These are phyloP conservation scores for Tyrophagus putrescentiae DNA, from an alignment of 1,140 invertebrate genomes.

Conservation along the genomic window DNA sequence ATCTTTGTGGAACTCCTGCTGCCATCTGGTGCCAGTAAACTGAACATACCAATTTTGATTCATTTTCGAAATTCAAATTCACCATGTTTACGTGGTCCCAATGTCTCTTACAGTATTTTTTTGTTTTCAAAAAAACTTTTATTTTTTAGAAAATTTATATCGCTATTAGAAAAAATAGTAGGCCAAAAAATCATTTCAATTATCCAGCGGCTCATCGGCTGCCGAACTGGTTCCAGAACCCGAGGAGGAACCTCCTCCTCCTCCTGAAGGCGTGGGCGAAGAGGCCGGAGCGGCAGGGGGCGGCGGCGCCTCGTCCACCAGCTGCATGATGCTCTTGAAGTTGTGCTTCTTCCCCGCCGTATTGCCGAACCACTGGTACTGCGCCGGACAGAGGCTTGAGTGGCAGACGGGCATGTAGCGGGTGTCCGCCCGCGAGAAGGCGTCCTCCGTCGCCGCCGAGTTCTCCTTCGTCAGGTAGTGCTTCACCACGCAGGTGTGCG, in stretches of 20 bases:
- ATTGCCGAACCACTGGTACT: conserved; percentile 25
- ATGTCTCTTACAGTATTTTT: no score
- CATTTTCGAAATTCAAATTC: no score
- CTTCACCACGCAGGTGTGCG: conserved; percentile 22
- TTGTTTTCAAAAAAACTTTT: no score
- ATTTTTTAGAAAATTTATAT: no score
- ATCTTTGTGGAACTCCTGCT: no score
- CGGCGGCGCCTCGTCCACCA: conserved; percentile 15
- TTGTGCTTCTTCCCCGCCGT: conserved; percentile 16
- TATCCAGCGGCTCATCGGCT: neutral
- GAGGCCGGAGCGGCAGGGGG: neutral
- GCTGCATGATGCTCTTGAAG: conserved; percentile 23
- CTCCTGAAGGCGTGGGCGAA: neutral
- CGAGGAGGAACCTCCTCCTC: neutral
- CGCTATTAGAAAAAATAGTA: no score
- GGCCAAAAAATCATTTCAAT: no score
- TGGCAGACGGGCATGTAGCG: conserved; percentile 25
- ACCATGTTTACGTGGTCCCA: no score
- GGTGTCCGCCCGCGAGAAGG: conserved; percentile 9
- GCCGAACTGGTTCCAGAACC: neutral
- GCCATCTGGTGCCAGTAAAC: no score
- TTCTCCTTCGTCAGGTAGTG: conserved; percentile 18
- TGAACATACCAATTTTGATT: no score
- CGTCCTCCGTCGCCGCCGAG: conserved; percentile 17
- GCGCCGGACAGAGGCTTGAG: conserved; percentile 16